phyloP scores from a whole-genome alignment of 2,113 vertebrate genomes.

The Marmota flaviventris region DNA sequence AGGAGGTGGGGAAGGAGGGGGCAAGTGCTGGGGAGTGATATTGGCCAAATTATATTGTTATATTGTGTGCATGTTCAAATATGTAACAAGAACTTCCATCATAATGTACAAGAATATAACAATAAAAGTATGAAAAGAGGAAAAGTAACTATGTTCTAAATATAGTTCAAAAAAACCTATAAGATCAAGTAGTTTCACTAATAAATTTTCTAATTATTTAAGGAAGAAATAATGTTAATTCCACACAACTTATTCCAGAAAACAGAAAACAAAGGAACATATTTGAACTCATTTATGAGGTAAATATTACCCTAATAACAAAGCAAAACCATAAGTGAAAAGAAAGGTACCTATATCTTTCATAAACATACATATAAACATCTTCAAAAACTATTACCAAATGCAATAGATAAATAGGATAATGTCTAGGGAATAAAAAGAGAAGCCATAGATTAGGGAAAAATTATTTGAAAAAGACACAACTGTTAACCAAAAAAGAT shows the following conservation, averaged over 20 bases:
- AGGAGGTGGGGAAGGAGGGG: too few species aligned
- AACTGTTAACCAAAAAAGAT: neutral
- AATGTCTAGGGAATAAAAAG: neutral
- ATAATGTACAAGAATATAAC: too few species aligned
- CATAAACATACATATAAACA: neutral
- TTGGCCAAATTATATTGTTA: too few species aligned
- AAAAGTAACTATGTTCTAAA: neutral
- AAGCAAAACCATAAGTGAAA: neutral
- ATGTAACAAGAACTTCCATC: too few species aligned
- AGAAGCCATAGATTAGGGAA: neutral
- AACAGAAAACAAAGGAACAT: neutral
- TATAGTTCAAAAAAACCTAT: neutral
- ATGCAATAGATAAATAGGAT: neutral
- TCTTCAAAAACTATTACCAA: neutral
- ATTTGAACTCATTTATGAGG: neutral
- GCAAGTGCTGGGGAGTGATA: too few species aligned
- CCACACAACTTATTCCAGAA: neutral
- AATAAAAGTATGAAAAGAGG: too few species aligned
- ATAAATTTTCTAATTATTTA: conserved; percentile 8
- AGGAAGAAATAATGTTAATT: neutral
- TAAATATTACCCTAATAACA: neutral
- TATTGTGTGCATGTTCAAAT: too few species aligned
- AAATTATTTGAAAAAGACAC: neutral
- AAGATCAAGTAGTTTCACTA: neutral
- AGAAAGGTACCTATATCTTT: neutral